Conservation (phyloP, 2,888 invertebrate species). For the Pristionchus japonicus region DNA sequence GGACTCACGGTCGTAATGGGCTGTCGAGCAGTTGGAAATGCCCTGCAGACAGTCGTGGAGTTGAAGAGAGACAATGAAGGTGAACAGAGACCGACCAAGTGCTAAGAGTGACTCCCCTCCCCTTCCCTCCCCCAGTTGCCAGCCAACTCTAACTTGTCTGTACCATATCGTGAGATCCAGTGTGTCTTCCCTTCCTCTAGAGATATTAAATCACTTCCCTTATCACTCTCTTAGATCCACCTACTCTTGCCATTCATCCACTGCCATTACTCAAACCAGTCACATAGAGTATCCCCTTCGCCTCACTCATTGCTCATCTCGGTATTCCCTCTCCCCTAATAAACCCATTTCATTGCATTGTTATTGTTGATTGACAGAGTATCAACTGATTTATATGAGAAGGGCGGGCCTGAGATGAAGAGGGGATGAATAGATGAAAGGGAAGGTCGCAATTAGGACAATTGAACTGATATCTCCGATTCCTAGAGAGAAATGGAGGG, state of each 20-base stretch:
- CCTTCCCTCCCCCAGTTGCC: not conserved
- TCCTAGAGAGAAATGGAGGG: not conserved
- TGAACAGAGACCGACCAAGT: not conserved
- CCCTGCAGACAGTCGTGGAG: not conserved
- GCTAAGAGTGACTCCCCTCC: not conserved
- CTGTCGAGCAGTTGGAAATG: slow-evolving; percentile 34
- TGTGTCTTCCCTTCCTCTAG: not conserved
- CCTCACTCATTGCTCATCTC: not conserved
- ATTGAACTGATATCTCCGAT: slow-evolving; percentile 15
- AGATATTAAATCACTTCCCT: not conserved
- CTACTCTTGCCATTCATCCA: not conserved
- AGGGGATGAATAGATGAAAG: slow-evolving; percentile 4
- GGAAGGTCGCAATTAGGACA: slow-evolving; percentile 23
- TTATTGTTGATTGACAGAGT: not conserved
- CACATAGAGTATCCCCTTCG: not conserved
- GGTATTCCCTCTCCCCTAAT: not conserved
- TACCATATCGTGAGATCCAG: not conserved
- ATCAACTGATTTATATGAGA: slow-evolving; percentile 31
- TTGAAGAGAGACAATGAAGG: not conserved
- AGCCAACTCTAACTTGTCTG: not conserved
- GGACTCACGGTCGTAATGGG: slow-evolving; percentile 23
- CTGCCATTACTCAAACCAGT: not conserved
- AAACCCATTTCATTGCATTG: not conserved
- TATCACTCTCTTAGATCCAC: not conserved
- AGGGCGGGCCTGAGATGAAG: not conserved